These are phyloP conservation scores for Poeciliopsis turneri DNA, from an alignment of 2,797 vertebrate species.

Conservation along the genomic window DNA sequence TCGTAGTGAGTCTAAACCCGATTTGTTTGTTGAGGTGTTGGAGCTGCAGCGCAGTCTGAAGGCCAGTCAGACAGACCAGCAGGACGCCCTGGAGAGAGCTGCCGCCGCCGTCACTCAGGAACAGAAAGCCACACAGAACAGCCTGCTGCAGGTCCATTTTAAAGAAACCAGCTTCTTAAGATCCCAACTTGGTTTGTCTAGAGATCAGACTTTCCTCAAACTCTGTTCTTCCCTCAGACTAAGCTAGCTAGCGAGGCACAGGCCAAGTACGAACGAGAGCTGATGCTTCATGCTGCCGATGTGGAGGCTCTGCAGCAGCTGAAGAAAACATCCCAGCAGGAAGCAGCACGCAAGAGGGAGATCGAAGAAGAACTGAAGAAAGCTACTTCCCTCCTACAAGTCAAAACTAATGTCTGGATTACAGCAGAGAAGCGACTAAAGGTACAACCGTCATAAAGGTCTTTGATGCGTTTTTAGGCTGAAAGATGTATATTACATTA, in stretches of 20 bases:
- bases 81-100: slow-evolving; percentile 92
- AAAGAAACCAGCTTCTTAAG: background rate
- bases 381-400: slow-evolving; percentile 83
- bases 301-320: slow-evolving; percentile 93
- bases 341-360: slow-evolving; percentile 76
- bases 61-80: slow-evolving; percentile 88
- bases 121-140: slow-evolving; percentile 91
- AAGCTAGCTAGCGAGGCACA: slow-evolving; percentile 90
- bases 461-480: background rate
- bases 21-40: slow-evolving; percentile 76
- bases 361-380: slow-evolving; percentile 88
- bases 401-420: slow-evolving; percentile 83
- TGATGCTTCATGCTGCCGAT: slow-evolving; percentile 96
- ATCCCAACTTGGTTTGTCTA: background rate
- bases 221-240: slow-evolving; percentile 40
- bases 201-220: background rate
- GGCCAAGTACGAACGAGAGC: slow-evolving; percentile 93
- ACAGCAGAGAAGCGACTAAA: slow-evolving; percentile 87
- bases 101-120: slow-evolving; percentile 85
- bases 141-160: slow-evolving; percentile 87
- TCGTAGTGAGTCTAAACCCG: background rate
- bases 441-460: slow-evolving; percentile 67
- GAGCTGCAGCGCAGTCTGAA: slow-evolving; percentile 89
- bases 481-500: background rate
- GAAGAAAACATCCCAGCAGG: slow-evolving; percentile 86